phyloP scores from a whole-genome alignment of 2,888 invertebrate species.

The Apantesis nais region DNA sequence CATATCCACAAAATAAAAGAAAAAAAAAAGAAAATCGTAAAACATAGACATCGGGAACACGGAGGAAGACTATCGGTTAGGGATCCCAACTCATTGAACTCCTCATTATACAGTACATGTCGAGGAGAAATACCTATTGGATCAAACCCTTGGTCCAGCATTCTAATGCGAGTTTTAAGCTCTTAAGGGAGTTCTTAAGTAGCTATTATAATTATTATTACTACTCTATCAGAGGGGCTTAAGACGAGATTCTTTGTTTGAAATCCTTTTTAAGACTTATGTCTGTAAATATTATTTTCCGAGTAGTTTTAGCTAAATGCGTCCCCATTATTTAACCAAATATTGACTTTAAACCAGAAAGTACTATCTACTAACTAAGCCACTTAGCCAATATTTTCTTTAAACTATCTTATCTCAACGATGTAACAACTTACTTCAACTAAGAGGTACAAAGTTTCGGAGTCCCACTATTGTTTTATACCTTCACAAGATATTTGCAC shows the following conservation, averaged over 20 bases:
- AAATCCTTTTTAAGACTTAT: background rate
- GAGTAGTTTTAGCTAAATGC: background rate
- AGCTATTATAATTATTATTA: too few relatives aligned
- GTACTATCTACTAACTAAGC: constrained; percentile 21
- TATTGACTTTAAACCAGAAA: constrained; percentile 16
- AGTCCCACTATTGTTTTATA: constrained; percentile 8
- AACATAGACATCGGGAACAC: too few relatives aligned
- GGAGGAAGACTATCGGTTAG: too few relatives aligned
- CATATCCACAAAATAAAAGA: too few relatives aligned
- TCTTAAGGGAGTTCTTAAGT: too few relatives aligned
- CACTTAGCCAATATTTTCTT: constrained; percentile 60
- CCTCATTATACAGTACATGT: too few relatives aligned
- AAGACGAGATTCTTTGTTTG: background rate
- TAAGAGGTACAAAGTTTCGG: background rate
- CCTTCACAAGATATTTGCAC: constrained; percentile 6
- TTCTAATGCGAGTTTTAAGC: too few relatives aligned
- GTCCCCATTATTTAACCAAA: background rate
- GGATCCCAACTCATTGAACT: too few relatives aligned
- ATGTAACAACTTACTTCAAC: constrained; percentile 5
- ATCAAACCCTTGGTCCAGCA: too few relatives aligned
- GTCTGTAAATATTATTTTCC: background rate
- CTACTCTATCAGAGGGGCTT: background rate
- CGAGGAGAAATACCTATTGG: too few relatives aligned
- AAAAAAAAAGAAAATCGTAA: too few relatives aligned
- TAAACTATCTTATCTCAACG: constrained; percentile 56